Conservation (phyloP, 2,113 vertebrate genomes). For the Xenopus tropicalis region UCB_Xtro_10.0 CM004449.2:5176501-5177000, state of each 20-base stretch:
- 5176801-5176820: not conserved
- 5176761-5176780: not conserved
- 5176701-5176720: not conserved
- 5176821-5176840: not conserved
- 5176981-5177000: slow-evolving; percentile 6
- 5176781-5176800: slow-evolving; percentile 22
- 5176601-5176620: not conserved
- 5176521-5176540: no score
- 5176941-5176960: no score
- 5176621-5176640: not conserved
- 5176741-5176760: not conserved
- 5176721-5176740: slow-evolving; percentile 12
- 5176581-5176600: not conserved
- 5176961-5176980: no score
- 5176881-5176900: slow-evolving; percentile 22
- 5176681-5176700: slow-evolving; percentile 7
- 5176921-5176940: not conserved
- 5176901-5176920: not conserved
- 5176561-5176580: not conserved
- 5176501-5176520: not conserved
- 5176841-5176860: slow-evolving; percentile 2
- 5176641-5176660: not conserved
- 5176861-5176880: not conserved
- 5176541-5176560: not conserved
- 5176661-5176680: slow-evolving; percentile 22